Evolutionary conservation across 1,140 invertebrate species (phyloP).

Genomic region (Microplitis demolitor): DNA sequence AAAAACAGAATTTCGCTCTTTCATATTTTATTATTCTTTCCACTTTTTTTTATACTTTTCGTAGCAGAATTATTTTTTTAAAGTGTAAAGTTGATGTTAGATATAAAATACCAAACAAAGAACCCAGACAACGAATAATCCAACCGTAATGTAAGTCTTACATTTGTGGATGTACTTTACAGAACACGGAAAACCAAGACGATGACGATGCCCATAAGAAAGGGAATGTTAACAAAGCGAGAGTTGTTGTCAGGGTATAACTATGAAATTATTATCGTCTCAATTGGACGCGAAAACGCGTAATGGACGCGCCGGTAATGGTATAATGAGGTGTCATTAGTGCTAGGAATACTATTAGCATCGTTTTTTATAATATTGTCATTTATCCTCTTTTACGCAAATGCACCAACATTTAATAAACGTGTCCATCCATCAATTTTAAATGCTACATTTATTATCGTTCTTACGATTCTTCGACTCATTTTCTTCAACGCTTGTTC

Average conservation of each 20-base stretch:
- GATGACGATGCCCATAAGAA: neutral
- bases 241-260: neutral
- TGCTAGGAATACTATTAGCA: neutral
- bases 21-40: no score
- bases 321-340: slow-evolving; percentile 24
- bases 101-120: no score
- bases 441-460: neutral
- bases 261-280: slow-evolving; percentile 23
- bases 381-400: slow-evolving; percentile 12
- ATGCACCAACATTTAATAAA: slow-evolving; percentile 1
- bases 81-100: no score
- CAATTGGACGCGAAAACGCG: slow-evolving; percentile 14
- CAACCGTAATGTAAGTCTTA: no score
- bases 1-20: no score
- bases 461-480: neutral
- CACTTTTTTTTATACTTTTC: no score
- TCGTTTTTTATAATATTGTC: neutral
- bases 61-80: no score
- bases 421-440: neutral
- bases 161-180: no score
- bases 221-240: neutral
- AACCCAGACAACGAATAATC: no score
- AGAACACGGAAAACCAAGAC: neutral
- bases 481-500: no score
- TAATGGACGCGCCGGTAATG: slow-evolving; percentile 26